A percentile compares a stretch with the other conserved stretches of the same genome.
These are phyloP conservation scores for Meandrusa payeni DNA, from an alignment of 2,888 invertebrate species.

Conservation along the genomic window DNA sequence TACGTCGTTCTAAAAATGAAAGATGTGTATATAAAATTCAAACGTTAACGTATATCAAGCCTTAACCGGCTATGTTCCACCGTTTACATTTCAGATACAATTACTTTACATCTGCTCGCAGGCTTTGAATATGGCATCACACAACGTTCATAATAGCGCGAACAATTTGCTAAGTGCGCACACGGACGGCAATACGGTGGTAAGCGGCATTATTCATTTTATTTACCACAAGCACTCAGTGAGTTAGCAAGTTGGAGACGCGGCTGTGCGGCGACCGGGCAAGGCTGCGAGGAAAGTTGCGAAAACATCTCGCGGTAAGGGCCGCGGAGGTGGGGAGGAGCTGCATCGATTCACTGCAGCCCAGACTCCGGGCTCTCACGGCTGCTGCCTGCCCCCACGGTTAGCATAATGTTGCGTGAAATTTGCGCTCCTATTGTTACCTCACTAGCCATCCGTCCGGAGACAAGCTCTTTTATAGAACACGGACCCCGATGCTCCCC, in stretches of 20 bases:
- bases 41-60: background rate
- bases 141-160: slow-evolving; percentile 21
- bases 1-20: no score
- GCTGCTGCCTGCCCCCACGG: slow-evolving; percentile 37
- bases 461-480: slow-evolving; percentile 45
- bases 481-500: slow-evolving; percentile 49
- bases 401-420: slow-evolving; percentile 75
- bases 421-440: slow-evolving; percentile 68
- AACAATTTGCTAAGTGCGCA: slow-evolving; percentile 25
- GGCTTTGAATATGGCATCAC: slow-evolving; percentile 11
- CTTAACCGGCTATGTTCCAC: slow-evolving; percentile 2
- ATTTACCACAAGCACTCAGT: slow-evolving; percentile 27
- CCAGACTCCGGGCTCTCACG: slow-evolving; percentile 42
- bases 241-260: slow-evolving; percentile 28
- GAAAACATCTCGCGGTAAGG: slow-evolving; percentile 38
- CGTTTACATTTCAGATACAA: slow-evolving; percentile 11
- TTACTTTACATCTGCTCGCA: slow-evolving; percentile 12
- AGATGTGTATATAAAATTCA: background rate
- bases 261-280: slow-evolving; percentile 24
- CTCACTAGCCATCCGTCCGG: slow-evolving; percentile 51
- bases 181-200: slow-evolving; percentile 15
- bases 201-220: slow-evolving; percentile 25
- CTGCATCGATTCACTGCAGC: slow-evolving; percentile 68
- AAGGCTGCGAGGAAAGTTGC: slow-evolving; percentile 36
- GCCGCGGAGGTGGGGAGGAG: slow-evolving; percentile 46